Percentiles rank a stretch among this genome's conserved stretches.
Conservation (phyloP, 2,113 vertebrate species). For the Bufo bufo region DNA sequence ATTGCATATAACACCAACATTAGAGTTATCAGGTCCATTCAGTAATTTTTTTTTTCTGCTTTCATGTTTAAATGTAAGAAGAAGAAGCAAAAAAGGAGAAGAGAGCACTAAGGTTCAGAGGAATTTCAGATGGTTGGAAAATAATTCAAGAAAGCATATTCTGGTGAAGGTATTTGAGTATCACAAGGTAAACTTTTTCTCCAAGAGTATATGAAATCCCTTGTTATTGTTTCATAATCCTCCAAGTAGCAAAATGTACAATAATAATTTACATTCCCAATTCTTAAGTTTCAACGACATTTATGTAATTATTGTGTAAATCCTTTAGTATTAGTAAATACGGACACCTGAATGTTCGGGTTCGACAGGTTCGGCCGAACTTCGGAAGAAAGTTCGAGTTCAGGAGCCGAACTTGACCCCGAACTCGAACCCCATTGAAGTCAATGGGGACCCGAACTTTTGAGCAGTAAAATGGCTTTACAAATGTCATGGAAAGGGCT, state of each 20-base stretch:
- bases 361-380: too few relatives aligned
- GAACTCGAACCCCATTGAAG: too few relatives aligned
- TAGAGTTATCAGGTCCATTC: too few relatives aligned
- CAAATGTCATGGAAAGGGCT: too few relatives aligned
- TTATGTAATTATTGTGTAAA: conserved; percentile 29
- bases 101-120: not conserved
- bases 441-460: too few relatives aligned
- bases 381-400: too few relatives aligned
- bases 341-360: too few relatives aligned
- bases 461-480: too few relatives aligned
- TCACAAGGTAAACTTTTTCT: not conserved
- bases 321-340: conserved; percentile 34
- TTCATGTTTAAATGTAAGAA: not conserved
- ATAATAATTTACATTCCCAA: conserved; percentile 2
- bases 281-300: not conserved
- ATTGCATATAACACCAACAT: too few relatives aligned
- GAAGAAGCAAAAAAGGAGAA: not conserved
- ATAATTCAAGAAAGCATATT: not conserved
- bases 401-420: too few relatives aligned
- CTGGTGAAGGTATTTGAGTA: not conserved
- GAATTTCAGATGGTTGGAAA: not conserved
- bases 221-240: conserved; percentile 39
- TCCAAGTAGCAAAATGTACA: not conserved
- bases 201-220: not conserved
- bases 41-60: too few relatives aligned